Evolutionary conservation across 2,113 vertebrate genomes (phyloP).

Genomic region (Limnothrissa miodon): DNA sequence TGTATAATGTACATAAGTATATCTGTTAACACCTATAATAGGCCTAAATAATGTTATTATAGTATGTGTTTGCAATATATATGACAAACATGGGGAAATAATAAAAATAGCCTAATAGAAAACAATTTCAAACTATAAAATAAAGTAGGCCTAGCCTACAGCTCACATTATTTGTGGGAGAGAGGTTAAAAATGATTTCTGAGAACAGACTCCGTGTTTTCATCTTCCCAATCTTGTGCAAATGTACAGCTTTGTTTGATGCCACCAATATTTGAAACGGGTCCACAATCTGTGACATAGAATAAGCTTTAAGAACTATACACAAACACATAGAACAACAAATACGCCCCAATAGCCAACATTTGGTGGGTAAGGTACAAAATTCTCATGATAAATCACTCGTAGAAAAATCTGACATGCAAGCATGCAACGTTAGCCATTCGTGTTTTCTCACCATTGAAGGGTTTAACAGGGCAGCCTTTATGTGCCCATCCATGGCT

Average conservation of each 20-base stretch:
- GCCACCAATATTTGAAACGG: slow-evolving; percentile 88
- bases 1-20: too few species aligned
- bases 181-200: slow-evolving; percentile 96
- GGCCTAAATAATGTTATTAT: too few species aligned
- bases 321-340: too few species aligned
- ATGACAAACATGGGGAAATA: background rate
- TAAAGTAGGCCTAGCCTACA: background rate
- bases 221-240: slow-evolving; percentile 84
- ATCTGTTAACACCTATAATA: too few species aligned
- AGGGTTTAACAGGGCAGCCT: slow-evolving; percentile 82
- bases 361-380: too few species aligned
- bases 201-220: slow-evolving; percentile 89
- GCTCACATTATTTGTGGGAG: slow-evolving; percentile 93
- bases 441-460: slow-evolving; percentile 73
- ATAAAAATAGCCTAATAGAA: too few species aligned
- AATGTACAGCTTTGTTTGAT: slow-evolving; percentile 88
- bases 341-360: too few species aligned
- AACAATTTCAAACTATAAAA: background rate
- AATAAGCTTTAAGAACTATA: background rate
- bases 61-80: too few species aligned
- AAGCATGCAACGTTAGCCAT: background rate
- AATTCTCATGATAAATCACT: too few species aligned
- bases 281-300: slow-evolving; percentile 77
- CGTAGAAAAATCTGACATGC: background rate
- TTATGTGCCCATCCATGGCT: slow-evolving; percentile 79